Conservation (phyloP, 53 echinoderm and acorn worm species). For the Paelopatides confundens region DNA sequence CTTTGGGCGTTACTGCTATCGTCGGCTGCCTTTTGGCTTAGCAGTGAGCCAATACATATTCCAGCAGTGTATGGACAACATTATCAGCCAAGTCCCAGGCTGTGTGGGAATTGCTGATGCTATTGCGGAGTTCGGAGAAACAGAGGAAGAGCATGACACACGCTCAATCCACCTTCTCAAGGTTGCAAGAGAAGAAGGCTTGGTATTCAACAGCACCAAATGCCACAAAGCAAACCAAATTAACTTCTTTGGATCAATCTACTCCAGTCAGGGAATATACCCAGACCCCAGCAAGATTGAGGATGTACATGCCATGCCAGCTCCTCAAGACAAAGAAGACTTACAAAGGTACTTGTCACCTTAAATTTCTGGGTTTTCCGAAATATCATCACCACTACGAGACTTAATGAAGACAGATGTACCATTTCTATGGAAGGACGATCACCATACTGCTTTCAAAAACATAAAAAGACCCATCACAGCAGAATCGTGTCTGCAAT, state of each 20-base stretch:
- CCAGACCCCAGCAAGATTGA: slow-evolving; percentile 66
- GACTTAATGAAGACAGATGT: slow-evolving; percentile 28
- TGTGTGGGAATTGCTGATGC: slow-evolving; percentile 55
- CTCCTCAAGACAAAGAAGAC: slow-evolving; percentile 77
- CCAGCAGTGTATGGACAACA: too few relatives aligned
- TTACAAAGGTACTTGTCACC: slow-evolving; percentile 60
- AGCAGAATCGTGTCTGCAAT: slow-evolving; percentile 47
- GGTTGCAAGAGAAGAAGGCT: slow-evolving; percentile 48
- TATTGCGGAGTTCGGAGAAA: slow-evolving; percentile 26
- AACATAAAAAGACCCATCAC: slow-evolving; percentile 12
- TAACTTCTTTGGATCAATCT: not conserved
- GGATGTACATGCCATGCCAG: slow-evolving; percentile 25
- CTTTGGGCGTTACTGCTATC: too few relatives aligned
- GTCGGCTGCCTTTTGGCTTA: too few relatives aligned
- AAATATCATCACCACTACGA: not conserved
- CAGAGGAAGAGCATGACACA: slow-evolving; percentile 1
- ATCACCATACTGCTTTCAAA: slow-evolving; percentile 51
- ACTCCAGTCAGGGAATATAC: not conserved
- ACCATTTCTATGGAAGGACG: slow-evolving; percentile 57
- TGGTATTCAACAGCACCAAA: slow-evolving; percentile 52
- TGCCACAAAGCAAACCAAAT: slow-evolving; percentile 14
- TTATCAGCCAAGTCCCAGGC: slow-evolving; percentile 30
- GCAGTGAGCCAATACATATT: too few relatives aligned
- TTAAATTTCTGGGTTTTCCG: not conserved
- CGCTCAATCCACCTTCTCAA: slow-evolving; percentile 9